Evolutionary conservation across 2,113 vertebrate genomes (phyloP).

Genomic region (Dascyllus trimaculatus): DNA sequence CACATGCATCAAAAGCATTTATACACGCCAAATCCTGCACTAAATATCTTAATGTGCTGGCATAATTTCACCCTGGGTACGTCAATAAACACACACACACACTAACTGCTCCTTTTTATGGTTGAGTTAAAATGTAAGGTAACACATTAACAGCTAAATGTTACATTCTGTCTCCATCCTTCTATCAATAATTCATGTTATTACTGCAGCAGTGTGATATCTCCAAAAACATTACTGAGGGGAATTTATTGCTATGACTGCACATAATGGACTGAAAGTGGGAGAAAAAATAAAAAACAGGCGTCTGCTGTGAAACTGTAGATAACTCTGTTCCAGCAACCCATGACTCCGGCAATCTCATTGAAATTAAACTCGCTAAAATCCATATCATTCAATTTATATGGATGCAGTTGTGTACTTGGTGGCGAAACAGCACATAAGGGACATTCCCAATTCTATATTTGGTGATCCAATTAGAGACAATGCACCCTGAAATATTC

Average conservation of each 20-base stretch:
- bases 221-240: conserved; percentile 68
- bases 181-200: conserved; percentile 77
- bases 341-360: conserved; percentile 51
- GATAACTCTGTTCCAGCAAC: conserved; percentile 56
- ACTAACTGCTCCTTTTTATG: conserved; percentile 50
- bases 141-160: conserved; percentile 68
- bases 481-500: conserved; percentile 68
- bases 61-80: conserved; percentile 24
- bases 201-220: conserved; percentile 69
- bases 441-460: conserved; percentile 49
- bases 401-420: conserved; percentile 39
- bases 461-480: conserved; percentile 69
- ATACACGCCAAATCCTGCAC: conserved; percentile 19
- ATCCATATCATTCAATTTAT: conserved; percentile 70
- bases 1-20: conserved; percentile 47
- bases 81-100: conserved; percentile 37
- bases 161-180: conserved; percentile 55
- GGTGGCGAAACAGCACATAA: conserved; percentile 42
- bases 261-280: conserved; percentile 64
- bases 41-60: conserved; percentile 42
- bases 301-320: conserved; percentile 62
- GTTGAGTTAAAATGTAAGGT: conserved; percentile 62
- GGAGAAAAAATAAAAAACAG: conserved; percentile 18
- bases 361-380: conserved; percentile 65
- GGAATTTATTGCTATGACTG: conserved; percentile 70